Evolutionary conservation across 2,797 vertebrate genomes (phyloP).

Genomic region (Liparis tanakae): DNA sequence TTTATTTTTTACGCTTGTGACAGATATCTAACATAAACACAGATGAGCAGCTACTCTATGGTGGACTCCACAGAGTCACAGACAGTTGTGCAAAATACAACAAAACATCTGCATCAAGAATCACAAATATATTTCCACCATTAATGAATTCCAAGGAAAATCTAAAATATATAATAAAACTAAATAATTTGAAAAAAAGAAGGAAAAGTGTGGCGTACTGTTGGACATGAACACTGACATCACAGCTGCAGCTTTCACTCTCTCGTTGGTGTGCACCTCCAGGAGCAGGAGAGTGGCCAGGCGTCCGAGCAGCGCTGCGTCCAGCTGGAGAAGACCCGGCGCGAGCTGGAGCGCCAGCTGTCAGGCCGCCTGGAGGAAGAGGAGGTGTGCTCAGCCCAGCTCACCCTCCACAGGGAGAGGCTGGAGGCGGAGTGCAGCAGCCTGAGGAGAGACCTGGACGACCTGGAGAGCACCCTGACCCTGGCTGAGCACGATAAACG

Average conservation of each 20-base stretch:
- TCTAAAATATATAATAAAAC: neutral
- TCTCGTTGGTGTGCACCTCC: slow-evolving; percentile 8
- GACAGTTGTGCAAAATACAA: slow-evolving; percentile 1
- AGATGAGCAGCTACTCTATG: neutral
- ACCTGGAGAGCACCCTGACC: slow-evolving; percentile 76
- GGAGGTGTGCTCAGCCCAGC: slow-evolving; percentile 74
- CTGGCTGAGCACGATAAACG: slow-evolving; percentile 75
- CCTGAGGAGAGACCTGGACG: slow-evolving; percentile 79
- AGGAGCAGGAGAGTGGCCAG: slow-evolving; percentile 81
- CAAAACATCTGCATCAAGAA: too few species aligned
- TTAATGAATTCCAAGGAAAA: neutral
- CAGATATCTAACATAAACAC: neutral
- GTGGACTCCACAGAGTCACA: neutral
- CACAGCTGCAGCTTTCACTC: neutral
- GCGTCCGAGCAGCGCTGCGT: slow-evolving; percentile 74
- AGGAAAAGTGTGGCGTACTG: neutral
- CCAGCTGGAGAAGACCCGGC: slow-evolving; percentile 75
- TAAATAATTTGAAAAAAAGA: neutral
- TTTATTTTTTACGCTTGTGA: neutral
- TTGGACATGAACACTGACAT: neutral
- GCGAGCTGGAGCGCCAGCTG: slow-evolving; percentile 80
- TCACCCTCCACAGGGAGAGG: slow-evolving; percentile 72
- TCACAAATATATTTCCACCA: too few species aligned
- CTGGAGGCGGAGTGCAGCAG: slow-evolving; percentile 80
- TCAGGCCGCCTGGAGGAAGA: slow-evolving; percentile 81